Evolutionary conservation across 2,888 invertebrate species (phyloP), one percentile per base, ranked within the genome.

Genomic region (Drosophila austrosaltans): DNA sequence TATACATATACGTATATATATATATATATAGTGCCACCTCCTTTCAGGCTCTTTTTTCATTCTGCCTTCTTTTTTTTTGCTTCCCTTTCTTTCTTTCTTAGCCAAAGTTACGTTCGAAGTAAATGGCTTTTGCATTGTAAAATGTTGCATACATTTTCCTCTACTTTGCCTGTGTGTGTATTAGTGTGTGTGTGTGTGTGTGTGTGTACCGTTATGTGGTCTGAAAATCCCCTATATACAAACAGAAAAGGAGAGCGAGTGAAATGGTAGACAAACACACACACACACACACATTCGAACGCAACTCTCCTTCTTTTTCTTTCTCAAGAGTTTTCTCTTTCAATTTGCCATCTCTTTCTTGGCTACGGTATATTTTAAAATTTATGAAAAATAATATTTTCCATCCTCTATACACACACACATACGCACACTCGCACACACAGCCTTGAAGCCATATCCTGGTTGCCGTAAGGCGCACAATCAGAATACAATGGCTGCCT

Each of bases 301-400:
- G 6, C 36, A 36, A 40, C 7, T 40, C 40, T 40, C 36, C 10
- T n/a, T n/a, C 58, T 40, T 40, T 20, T 58, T 39, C 58, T 22
- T 48, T 22, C 48, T 48, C 16, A 12, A 25, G 22, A 48, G 48
- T 48, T 48, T 48, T 48, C 48, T 48, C 48, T 22, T 48, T 25
- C 48, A 25, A 5, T 48, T 48, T 75, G 72, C 75, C 72, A 59
- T 75, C 70, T 61, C 22, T 28, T 59, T 48, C 53, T 28, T 73
- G 32, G 16, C 42, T 69, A 66, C 66, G 78, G 78, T 88, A 89
- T 88, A 83, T 90, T 89, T 90, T 90, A 88, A 90, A 90, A 90
- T 90, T 90, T 90, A 90, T 90, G 90, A 90, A 91, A 89, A 89
- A 89, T 90, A 89, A 87, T 90, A 90, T 91, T 91, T 91, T 86